Evolutionary conservation across 2,888 invertebrate species (phyloP), one percentile per base, ranked within the genome.

Genomic region (Lasius platythorax): DNA sequence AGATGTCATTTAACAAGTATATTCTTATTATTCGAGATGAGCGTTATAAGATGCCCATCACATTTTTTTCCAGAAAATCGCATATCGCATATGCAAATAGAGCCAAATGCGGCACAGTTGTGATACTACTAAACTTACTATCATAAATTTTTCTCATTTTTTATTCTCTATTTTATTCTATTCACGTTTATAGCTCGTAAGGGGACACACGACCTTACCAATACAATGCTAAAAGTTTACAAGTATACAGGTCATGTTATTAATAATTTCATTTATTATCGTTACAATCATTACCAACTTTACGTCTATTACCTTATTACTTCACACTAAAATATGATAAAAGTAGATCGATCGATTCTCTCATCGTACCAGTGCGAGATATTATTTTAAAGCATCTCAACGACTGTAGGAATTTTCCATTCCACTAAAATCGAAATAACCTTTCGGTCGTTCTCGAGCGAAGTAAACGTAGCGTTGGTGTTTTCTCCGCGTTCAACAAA

Each of bases 211-310:
- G 92, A 94, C 92, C 94, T 94, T 94, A 94, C 94, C 93, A 93
- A 94, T 94, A 94, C 94, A 94, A 94, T 94, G 93, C 94, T 94
- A 94, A 94, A 94, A 92, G 93, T 94, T 79, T 94, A 94, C 93
- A 94, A 94, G 93, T 94, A 94, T 93, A 94, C 92, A 94, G 92
- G 93, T 94, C 91, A 93, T 93, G 91, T 93, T 92, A 93, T 94
- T 93, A 91, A 93, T 92, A 94, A 94, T 94, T 94, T 94, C 91
- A 88, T 90, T 91, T 90, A 89, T 91, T 92, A 90, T 87, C 91
- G 87, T 91, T 92, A 91, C 92, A 92, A 93, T 92, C 90, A 92
- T 93, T 93, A 92, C 89, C 91, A 89, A 91, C 92, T 90, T 92
- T 92, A 93, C 92, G 92, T 93, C 92, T 91, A 92, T 91, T 82